A percentile compares a stretch with the other conserved stretches of the same genome.
phyloP scores from a whole-genome alignment of 2,113 vertebrate genomes.

The Rallus limicola region DNA sequence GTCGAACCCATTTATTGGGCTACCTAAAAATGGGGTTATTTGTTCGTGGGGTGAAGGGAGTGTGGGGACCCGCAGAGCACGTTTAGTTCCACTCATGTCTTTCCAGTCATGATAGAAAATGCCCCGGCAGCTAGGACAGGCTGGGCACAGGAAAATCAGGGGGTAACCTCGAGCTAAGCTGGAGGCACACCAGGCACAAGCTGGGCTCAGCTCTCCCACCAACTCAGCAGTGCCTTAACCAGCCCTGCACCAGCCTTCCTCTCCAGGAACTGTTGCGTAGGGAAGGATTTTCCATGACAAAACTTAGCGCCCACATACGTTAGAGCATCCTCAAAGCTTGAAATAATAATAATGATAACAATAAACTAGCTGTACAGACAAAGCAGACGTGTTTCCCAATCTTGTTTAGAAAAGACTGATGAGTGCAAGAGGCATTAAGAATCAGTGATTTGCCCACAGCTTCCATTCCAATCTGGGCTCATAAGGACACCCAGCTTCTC shows the following conservation, averaged over 20 bases:
- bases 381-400: background rate
- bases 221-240: background rate
- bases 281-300: background rate
- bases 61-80: background rate
- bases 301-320: background rate
- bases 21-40: background rate
- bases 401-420: background rate
- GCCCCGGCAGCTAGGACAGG: background rate
- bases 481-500: background rate
- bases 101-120: background rate
- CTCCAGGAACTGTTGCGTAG: rapidly evolving
- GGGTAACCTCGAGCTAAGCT: background rate
- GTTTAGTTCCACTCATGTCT: background rate
- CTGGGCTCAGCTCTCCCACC: background rate
- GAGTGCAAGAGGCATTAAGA: background rate
- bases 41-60: background rate
- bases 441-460: background rate
- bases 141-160: background rate
- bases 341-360: background rate
- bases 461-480: background rate
- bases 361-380: background rate
- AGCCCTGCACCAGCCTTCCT: background rate
- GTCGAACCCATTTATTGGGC: background rate
- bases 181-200: background rate
- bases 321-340: background rate